Evolutionary conservation across 2,888 invertebrate genomes (phyloP).

Genomic region (Dysmachus trigonus): DNA sequence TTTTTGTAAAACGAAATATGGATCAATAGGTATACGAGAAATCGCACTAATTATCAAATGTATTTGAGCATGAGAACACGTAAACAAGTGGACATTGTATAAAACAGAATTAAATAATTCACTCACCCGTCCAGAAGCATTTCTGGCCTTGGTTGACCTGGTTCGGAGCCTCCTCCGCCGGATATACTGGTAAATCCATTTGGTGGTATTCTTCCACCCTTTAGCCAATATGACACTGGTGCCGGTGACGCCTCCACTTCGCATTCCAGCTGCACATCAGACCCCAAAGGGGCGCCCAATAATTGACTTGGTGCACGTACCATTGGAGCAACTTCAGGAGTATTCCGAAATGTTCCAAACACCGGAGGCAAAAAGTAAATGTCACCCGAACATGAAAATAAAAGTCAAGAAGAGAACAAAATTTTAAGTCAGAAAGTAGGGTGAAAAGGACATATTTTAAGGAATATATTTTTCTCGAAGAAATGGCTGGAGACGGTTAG

Average conservation of each 20-base stretch:
- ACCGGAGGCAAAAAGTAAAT: background rate
- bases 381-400: conserved; percentile 12
- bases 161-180: conserved; percentile 55
- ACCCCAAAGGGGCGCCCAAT: conserved; percentile 85
- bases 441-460: background rate
- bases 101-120: background rate
- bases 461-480: background rate
- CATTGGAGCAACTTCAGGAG: conserved; percentile 80
- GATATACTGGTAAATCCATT: conserved; percentile 59
- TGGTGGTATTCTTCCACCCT: conserved; percentile 61
- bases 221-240: conserved; percentile 65
- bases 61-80: background rate
- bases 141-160: conserved; percentile 67
- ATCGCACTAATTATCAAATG: background rate
- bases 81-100: background rate
- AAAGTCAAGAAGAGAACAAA: background rate
- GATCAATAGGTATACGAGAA: background rate
- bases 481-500: background rate
- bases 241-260: conserved; percentile 86
- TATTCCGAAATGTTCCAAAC: background rate
- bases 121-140: conserved; percentile 85
- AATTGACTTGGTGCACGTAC: conserved; percentile 90
- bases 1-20: background rate
- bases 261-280: conserved; percentile 86
- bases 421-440: background rate